phyloP scores from a whole-genome alignment of 1,140 invertebrate genomes.

The Drosophila bocki region DNA sequence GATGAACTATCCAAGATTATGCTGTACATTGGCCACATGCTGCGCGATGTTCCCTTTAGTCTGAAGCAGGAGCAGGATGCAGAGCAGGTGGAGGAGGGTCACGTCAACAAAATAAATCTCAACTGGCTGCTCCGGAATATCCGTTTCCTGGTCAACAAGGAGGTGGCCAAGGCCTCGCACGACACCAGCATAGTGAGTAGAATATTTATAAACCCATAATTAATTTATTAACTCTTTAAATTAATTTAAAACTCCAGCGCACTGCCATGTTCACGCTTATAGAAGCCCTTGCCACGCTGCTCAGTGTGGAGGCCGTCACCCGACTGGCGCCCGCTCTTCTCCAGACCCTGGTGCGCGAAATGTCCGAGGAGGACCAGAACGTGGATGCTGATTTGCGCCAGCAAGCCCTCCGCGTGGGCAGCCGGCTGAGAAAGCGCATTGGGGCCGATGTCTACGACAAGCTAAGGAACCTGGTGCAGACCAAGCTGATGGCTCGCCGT shows the following conservation, averaged over 20 bases:
- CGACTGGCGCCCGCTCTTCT: constrained; percentile 87
- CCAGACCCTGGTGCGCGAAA: constrained; percentile 89
- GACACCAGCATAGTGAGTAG: constrained; percentile 85
- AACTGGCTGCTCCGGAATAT: constrained; percentile 87
- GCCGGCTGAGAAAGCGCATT: constrained; percentile 88
- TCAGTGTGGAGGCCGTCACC: constrained; percentile 85
- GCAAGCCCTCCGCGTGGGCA: constrained; percentile 88
- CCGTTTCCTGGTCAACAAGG: constrained; percentile 87
- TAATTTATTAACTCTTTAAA: background rate
- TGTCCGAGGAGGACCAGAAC: constrained; percentile 87
- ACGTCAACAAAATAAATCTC: constrained; percentile 79
- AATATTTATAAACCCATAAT: too few species aligned
- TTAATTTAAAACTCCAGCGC: constrained; percentile 85
- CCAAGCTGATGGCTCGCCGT: constrained; percentile 87
- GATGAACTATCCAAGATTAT: constrained; percentile 91
- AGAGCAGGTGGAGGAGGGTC: constrained; percentile 37
- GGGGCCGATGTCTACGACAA: constrained; percentile 88
- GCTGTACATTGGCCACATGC: constrained; percentile 88
- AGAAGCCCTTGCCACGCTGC: constrained; percentile 88
- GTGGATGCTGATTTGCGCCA: constrained; percentile 86
- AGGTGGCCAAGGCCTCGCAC: constrained; percentile 86
- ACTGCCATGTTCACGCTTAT: constrained; percentile 90
- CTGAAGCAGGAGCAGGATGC: constrained; percentile 62
- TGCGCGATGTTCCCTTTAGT: constrained; percentile 86
- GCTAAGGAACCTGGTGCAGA: constrained; percentile 87